Evolutionary conservation across 1,140 invertebrate genomes (phyloP), one percentile per base, ranked within the genome.

Genomic region (Octopus sinensis): DNA sequence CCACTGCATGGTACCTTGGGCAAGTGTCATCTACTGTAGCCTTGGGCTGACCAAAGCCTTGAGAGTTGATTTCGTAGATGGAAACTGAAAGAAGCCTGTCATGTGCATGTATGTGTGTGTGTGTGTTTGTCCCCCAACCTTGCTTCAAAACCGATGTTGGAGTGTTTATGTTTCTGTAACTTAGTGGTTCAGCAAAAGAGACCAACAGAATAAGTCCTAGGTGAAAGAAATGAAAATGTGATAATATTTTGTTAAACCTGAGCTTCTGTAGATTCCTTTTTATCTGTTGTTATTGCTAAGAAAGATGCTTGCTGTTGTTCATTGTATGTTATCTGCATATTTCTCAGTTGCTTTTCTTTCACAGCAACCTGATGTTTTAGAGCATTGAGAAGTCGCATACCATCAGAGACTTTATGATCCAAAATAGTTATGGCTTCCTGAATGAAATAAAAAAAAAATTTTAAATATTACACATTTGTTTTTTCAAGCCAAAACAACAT

Each of bases 401-500:
- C 86, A 81, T 91, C 91, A 84, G 88, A 88, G 4, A 90, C 86
- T 84, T 91, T 91, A 83, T 91, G 86, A 83, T 91, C 90, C 85
- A 90, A 88, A 51, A 90, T 87, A n/a, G 84, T 85, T 77, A 91
- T 89, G 52, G 90, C 90, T 85, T 90, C 86, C 90, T 91, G 79
- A 12, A 85, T 83, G 56, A 62, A 62, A 62, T 9, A 2, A 62
- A 9, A 62, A 12, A 1, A 62, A 3, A 9, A 62, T 62, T 62
- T 17, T 17, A 2, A 43, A 43, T 43, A 43, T 43, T 43, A 43
- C 30, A 3, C 1, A 43, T 43, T 43, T 43, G 30, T 43, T 43
- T 43, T 43, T 43, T 43, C 30, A 43, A 43, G 30, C 30, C 30
- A 43, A 43, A 43, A 43, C 30, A 43, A 43, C 30, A 43, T 3